phyloP scores from a whole-genome alignment of 2,797 vertebrate genomes.

The Nasua narica region DNA sequence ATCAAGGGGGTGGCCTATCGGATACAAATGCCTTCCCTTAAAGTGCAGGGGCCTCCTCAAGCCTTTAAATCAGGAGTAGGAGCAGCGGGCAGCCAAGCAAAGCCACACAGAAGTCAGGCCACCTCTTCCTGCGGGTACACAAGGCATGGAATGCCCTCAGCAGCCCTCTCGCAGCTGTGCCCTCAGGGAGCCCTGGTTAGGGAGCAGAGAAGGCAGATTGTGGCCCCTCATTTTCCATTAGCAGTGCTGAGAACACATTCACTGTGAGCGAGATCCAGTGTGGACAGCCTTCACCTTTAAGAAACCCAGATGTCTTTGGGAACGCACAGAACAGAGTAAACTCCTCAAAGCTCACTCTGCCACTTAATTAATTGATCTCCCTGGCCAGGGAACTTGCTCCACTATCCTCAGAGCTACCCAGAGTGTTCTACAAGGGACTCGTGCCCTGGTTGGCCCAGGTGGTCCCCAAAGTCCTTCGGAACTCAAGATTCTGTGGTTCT shows the following conservation, averaged over 20 bases:
- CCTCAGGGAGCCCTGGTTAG: background rate
- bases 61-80: background rate
- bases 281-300: background rate
- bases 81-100: background rate
- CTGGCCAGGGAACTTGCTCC: background rate
- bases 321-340: background rate
- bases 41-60: background rate
- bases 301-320: background rate
- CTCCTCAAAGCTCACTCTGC: background rate
- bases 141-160: fast-evolving
- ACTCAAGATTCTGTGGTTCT: background rate
- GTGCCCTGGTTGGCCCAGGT: background rate
- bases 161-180: background rate
- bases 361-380: background rate
- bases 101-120: background rate
- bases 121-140: background rate
- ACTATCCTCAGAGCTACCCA: background rate
- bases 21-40: background rate
- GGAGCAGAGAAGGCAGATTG: background rate
- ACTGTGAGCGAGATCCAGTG: fast-evolving
- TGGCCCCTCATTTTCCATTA: background rate
- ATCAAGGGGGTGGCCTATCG: background rate
- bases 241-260: background rate
- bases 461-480: background rate
- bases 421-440: background rate